Evolutionary conservation across 2,888 invertebrate species (phyloP).

Genomic region (Eupithecia vulgata): DNA sequence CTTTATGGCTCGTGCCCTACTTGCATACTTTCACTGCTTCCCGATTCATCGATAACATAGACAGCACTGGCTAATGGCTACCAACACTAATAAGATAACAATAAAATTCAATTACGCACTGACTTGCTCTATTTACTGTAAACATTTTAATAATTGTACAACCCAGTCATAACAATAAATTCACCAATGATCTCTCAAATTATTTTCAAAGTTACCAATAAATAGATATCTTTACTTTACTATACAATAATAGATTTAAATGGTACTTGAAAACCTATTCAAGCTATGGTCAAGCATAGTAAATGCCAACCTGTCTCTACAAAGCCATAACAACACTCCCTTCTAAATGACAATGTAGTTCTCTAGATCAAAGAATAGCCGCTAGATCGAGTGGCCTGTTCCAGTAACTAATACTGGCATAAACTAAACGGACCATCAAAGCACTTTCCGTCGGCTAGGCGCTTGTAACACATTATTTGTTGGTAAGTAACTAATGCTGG

Average conservation of each 20-base stretch:
- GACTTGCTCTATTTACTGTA: not conserved
- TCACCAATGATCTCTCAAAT: not conserved
- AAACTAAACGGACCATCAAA: conserved; percentile 58
- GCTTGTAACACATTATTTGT: conserved; percentile 66
- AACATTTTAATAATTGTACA: conserved; percentile 5
- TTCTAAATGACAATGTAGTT: conserved; percentile 28
- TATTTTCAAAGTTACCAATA: not conserved
- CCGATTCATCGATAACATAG: conserved; percentile 65
- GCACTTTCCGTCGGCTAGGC: conserved; percentile 57
- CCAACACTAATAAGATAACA: conserved; percentile 37
- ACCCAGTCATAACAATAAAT: not conserved
- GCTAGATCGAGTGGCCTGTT: conserved; percentile 36
- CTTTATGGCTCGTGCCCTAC: conserved; percentile 59
- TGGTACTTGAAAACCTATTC: conserved; percentile 4
- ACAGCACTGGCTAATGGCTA: conserved; percentile 46
- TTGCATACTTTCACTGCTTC: conserved; percentile 81
- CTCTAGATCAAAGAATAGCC: conserved; percentile 35
- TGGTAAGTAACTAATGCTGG: conserved; percentile 59
- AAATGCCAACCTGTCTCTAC: conserved; percentile 20
- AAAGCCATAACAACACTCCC: conserved; percentile 22
- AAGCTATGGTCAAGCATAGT: conserved; percentile 8
- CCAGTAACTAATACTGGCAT: conserved; percentile 42
- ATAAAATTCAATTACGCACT: conserved; percentile 17
- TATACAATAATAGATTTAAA: conserved; percentile 8
- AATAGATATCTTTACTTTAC: not conserved